phyloP scores from a whole-genome alignment of 1,140 invertebrate genomes.

The Sminthurides bifidus region DNA sequence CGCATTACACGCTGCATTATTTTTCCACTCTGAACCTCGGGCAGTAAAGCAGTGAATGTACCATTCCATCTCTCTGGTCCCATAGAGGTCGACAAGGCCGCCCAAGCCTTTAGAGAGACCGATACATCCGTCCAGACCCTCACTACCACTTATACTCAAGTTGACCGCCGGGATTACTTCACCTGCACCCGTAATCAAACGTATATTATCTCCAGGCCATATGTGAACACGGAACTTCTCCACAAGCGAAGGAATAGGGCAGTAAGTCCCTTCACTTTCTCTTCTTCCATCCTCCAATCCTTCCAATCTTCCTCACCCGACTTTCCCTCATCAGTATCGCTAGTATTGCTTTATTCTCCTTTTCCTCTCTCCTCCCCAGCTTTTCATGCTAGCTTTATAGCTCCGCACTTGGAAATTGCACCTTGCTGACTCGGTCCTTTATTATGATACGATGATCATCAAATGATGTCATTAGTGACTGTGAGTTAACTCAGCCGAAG shows the following conservation, averaged over 20 bases:
- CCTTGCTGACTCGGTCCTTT: too few relatives aligned
- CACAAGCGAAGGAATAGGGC: constrained; percentile 7
- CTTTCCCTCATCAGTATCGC: background rate
- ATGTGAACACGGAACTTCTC: constrained; percentile 1
- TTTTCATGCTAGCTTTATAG: too few relatives aligned
- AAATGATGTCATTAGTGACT: too few relatives aligned
- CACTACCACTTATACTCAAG: constrained; percentile 18
- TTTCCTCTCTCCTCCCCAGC: too few relatives aligned
- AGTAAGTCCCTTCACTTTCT: constrained; percentile 3
- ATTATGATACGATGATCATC: too few relatives aligned
- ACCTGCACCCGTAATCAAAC: constrained; percentile 5
- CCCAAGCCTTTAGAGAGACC: background rate
- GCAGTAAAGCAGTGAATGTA: background rate
- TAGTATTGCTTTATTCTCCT: background rate
- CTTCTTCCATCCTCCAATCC: background rate
- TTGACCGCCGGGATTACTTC: constrained; percentile 19
- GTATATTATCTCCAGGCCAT: constrained; percentile 1
- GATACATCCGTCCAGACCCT: constrained; percentile 14
- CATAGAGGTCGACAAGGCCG: background rate
- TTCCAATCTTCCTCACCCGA: background rate
- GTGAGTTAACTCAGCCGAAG: too few relatives aligned
- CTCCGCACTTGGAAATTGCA: too few relatives aligned
- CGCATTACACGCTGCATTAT: background rate
- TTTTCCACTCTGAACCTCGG: background rate
- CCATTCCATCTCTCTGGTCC: background rate